Percentiles rank a stretch among this genome's conserved stretches.
phyloP scores from a whole-genome alignment of 2,888 invertebrate genomes.

The Omphaloscelis lunosa region DNA sequence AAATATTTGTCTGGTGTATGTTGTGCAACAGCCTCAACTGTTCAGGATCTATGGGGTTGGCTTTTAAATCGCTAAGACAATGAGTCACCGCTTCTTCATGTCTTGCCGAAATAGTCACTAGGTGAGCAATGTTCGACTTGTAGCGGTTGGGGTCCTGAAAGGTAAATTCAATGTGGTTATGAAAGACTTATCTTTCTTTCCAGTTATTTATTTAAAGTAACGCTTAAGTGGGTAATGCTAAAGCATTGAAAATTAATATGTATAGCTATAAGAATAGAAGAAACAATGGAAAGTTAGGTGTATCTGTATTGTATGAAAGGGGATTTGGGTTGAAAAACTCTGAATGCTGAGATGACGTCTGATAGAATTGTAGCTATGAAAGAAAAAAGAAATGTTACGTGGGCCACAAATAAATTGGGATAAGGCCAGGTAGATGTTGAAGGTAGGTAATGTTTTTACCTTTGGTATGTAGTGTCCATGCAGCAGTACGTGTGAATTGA shows the following conservation, averaged over 20 bases:
- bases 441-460: slow-evolving; percentile 65
- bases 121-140: slow-evolving; percentile 79
- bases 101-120: slow-evolving; percentile 90
- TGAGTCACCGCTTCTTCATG: slow-evolving; percentile 83
- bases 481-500: slow-evolving; percentile 80
- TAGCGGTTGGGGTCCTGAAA: slow-evolving; percentile 66
- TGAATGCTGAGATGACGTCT: too few relatives aligned
- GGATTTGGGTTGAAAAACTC: too few relatives aligned
- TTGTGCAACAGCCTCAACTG: slow-evolving; percentile 86
- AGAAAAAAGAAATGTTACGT: too few relatives aligned
- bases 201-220: background rate
- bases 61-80: slow-evolving; percentile 74
- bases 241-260: background rate
- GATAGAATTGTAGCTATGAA: too few relatives aligned
- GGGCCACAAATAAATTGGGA: too few relatives aligned
- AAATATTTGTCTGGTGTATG: slow-evolving; percentile 81
- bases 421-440: background rate
- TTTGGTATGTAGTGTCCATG: slow-evolving; percentile 80
- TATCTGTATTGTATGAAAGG: too few relatives aligned
- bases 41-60: slow-evolving; percentile 82
- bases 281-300: too few relatives aligned
- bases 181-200: background rate
- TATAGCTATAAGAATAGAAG: background rate
- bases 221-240: too few relatives aligned
- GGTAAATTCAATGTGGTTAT: background rate